Conservation (phyloP, 2,888 invertebrate genomes). For the Cacoxenus indagator region DNA sequence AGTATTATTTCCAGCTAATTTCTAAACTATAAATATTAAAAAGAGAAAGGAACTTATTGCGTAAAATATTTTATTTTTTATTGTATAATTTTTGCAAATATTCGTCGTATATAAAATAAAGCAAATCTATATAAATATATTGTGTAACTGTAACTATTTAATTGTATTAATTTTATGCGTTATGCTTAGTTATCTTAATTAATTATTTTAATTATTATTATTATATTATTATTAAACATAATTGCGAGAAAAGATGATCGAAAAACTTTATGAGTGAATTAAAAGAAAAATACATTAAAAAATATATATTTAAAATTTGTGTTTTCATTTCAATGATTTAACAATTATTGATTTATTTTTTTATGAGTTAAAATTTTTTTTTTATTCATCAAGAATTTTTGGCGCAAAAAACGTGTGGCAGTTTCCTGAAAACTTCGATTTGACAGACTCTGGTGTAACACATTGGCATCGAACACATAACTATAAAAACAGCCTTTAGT, state of each 20-base stretch:
- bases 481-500: too few species aligned
- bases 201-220: constrained; percentile 57
- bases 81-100: constrained; percentile 25
- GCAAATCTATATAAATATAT: constrained; percentile 36
- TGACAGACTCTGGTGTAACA: too few species aligned
- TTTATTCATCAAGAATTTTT: too few species aligned
- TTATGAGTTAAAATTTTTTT: constrained; percentile 30
- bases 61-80: constrained; percentile 27
- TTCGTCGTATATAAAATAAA: constrained; percentile 3
- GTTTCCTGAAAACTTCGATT: too few species aligned
- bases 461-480: too few species aligned
- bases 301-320: constrained; percentile 33
- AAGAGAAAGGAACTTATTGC: constrained; percentile 39
- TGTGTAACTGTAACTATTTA: constrained; percentile 52
- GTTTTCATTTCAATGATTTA: constrained; percentile 51
- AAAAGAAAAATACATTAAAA: constrained; percentile 52
- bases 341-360: constrained; percentile 16
- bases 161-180: constrained; percentile 58
- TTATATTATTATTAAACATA: constrained; percentile 53
- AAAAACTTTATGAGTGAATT: constrained; percentile 48
- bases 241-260: constrained; percentile 39
- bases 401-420: too few species aligned
- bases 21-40: constrained; percentile 18
- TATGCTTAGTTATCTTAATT: constrained; percentile 57
- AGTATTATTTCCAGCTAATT: constrained; percentile 60